Evolutionary conservation across 2,797 vertebrate genomes (phyloP), one percentile per base, ranked within the genome.

Genomic region (Telmatherina bonti): DNA sequence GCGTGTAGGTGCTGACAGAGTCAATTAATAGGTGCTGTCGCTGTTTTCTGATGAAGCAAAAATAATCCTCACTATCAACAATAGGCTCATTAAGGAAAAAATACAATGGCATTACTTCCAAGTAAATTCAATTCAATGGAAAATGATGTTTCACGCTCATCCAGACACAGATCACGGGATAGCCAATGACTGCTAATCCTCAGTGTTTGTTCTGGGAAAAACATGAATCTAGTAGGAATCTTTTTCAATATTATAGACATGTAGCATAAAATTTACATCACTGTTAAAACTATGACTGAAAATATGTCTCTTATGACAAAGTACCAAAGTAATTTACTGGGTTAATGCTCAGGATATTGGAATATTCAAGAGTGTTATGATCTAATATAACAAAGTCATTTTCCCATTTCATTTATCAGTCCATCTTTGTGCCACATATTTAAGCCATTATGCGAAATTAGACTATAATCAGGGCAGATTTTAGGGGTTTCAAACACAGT

Each of bases 181-280:
- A n/a, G n/a, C n/a, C n/a, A n/a, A n/a, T n/a, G n/a, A n/a, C n/a
- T n/a, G n/a, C n/a, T n/a, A n/a, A n/a, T n/a, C n/a, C n/a, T 70
- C 60, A 51, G 36, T 70, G 20, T 11, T 7, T 12, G 2, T 75
- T 5, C 45, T 33, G 16, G 15, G 36, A 0, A 6, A 71, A 4
- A 43, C 66, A 72, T 76, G 67, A 77, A 78, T 62, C 67, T 64
- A 74, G 36, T 75, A 74, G 53, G 74, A 79, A 84, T 82, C 61
- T 36, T 3, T 53, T 70, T 45, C 33, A 64, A 73, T 68, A 61
- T 69, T 66, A 45, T 10, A 47, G 24, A 70, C 8, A 45, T 58
- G 58, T 38, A 65, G 67, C 61, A 57, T 29, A 70, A 69, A 67
- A 81, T 70, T 84, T 82, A 70, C 45, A 27, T 62, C 24, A 30